Conservation (phyloP, 2,113 vertebrate species). For the Caranx ignobilis region DNA sequence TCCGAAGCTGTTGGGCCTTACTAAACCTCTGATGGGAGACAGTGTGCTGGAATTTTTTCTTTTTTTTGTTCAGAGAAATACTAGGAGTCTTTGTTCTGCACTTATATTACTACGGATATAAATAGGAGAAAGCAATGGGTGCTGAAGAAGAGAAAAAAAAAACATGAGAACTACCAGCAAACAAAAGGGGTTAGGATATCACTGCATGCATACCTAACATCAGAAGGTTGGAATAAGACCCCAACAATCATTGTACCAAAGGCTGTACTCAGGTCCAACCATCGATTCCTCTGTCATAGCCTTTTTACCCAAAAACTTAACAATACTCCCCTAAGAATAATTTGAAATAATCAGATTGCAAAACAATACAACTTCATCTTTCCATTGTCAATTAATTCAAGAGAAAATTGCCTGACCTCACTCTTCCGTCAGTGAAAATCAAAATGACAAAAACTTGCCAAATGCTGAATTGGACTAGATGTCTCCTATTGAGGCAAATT, state of each 20-base stretch:
- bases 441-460: constrained; percentile 14
- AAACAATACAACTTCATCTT: constrained; percentile 16
- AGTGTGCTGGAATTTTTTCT: constrained; percentile 69
- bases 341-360: constrained; percentile 47
- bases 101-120: constrained; percentile 55
- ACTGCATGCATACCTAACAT: constrained; percentile 87
- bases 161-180: constrained; percentile 87
- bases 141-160: constrained; percentile 78
- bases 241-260: constrained; percentile 66
- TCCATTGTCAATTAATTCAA: constrained; percentile 13
- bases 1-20: constrained; percentile 92
- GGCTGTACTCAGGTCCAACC: constrained; percentile 77
- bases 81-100: constrained; percentile 69
- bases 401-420: constrained; percentile 25
- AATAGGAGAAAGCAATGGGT: constrained; percentile 81
- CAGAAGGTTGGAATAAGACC: constrained; percentile 73
- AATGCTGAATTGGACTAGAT: background rate
- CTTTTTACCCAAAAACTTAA: constrained; percentile 84
- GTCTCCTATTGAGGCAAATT: constrained; percentile 19
- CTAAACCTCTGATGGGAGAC: constrained; percentile 89
- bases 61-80: constrained; percentile 32
- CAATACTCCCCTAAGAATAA: constrained; percentile 88
- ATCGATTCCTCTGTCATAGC: constrained; percentile 89
- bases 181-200: constrained; percentile 87
- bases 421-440: constrained; percentile 21